Conservation (phyloP, 1,140 invertebrate species). For the Drosophila miranda region DNA sequence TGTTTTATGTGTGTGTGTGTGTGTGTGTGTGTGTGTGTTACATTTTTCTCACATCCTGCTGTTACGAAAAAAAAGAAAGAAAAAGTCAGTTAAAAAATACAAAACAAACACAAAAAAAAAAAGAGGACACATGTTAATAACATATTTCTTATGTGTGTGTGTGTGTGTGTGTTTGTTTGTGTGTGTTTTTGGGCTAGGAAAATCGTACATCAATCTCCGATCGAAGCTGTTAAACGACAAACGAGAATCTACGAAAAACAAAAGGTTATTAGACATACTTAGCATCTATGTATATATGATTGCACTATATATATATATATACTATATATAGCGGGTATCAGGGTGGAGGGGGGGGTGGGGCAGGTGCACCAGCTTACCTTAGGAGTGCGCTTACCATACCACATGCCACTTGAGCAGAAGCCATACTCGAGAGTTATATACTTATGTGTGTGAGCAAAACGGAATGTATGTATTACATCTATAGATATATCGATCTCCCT, state of each 20-base stretch:
- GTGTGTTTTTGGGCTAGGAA: constrained; percentile 21
- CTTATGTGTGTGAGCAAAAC: constrained; percentile 46
- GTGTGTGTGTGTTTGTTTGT: constrained; percentile 29
- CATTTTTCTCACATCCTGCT: constrained; percentile 56
- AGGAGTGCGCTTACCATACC: constrained; percentile 77
- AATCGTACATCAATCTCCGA: neutral
- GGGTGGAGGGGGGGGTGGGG: constrained; percentile 56
- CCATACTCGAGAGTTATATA: constrained; percentile 67
- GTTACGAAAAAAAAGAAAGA: constrained; percentile 64
- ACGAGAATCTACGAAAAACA: constrained; percentile 25
- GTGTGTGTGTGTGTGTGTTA: constrained; percentile 35
- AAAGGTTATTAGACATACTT: constrained; percentile 27
- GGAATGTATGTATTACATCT: constrained; percentile 50
- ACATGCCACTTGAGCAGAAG: constrained; percentile 75
- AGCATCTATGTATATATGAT: constrained; percentile 38
- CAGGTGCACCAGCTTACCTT: constrained; percentile 81
- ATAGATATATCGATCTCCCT: constrained; percentile 47
- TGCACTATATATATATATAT: constrained; percentile 15
- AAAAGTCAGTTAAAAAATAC: constrained; percentile 46
- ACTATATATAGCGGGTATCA: constrained; percentile 23
- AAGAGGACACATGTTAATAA: constrained; percentile 61
- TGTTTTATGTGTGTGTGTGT: constrained; percentile 22
- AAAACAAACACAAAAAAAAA: constrained; percentile 49
- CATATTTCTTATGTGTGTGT: constrained; percentile 42
- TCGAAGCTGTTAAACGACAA: constrained; percentile 33